Base-by-base conservation (phyloP, 2,888 invertebrate genomes). In the Yponomeuta malinellus region DNA sequence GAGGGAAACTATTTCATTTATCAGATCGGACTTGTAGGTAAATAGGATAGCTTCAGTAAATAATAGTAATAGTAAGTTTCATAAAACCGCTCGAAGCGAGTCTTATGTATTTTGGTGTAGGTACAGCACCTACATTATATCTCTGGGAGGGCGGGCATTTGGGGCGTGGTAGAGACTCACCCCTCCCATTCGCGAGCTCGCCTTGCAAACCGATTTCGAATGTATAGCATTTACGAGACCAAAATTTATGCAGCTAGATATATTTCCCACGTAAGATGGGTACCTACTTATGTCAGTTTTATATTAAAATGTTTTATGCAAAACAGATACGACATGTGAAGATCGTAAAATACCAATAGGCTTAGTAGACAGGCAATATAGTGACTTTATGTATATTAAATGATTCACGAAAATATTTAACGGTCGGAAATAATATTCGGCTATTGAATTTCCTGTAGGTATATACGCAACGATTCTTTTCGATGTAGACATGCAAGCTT, bases 171-270 rank as follows among this genome's bases (percentile, higher is more conserved):
- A 31, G 29, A 6, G 15, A 31, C 64, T 63, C 72, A 76, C 79
- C 76, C 87, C 85, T 77, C 89, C 89, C 79, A 79, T 75, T 75
- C 74, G 77, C 73, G 75, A 78, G 77, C 76, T 83, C 79, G 78
- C 76, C 77, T 74, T 75, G 78, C 65, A 85, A 65, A 86, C 88
- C 74, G 83, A 87, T 89, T 85, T 74, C 77, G 79, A 83, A 33
- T n/a, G 29, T 65, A 65, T 65, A 65, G 65, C 65, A 5, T 43
- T 43, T 43, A 43, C 6, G 6, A 8, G 6, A 43, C 43, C 43
- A 43, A 43, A 43, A 43, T 2, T 43, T 5, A 43, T 43, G 9
- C 43, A 43, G 43, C 5, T 43, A 43, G 43, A 43, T 43, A 43
- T 43, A 43, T 43, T 43, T 43, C 43, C 43, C 43, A 43, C 43